Percentiles rank a stretch among this genome's conserved stretches.
Conservation (phyloP, 2,888 invertebrate genomes). For the Ophioninae sp. region DNA sequence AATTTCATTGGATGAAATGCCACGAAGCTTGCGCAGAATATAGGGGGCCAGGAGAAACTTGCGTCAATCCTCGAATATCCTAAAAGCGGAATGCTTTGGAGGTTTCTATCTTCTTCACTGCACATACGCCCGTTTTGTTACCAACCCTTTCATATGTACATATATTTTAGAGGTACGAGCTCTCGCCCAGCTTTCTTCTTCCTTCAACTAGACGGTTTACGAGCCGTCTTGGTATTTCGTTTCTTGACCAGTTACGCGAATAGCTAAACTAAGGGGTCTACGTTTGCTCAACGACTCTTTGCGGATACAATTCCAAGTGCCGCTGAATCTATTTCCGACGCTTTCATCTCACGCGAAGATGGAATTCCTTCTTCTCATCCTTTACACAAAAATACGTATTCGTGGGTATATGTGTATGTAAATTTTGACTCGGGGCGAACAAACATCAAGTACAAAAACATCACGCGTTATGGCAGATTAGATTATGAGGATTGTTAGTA, state of each 20-base stretch:
- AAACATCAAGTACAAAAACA: not conserved
- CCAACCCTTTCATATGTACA: not conserved
- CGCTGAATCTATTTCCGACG: slow-evolving; percentile 48
- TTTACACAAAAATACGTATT: not conserved
- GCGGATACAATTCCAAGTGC: slow-evolving; percentile 12
- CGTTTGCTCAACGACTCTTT: slow-evolving; percentile 17
- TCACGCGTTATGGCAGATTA: not conserved
- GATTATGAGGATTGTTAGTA: too few species aligned
- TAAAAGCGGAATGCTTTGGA: not conserved
- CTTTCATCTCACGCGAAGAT: slow-evolving; percentile 34
- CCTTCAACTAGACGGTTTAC: slow-evolving; percentile 43
- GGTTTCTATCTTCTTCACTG: not conserved
- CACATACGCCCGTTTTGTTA: not conserved
- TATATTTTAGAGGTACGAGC: not conserved
- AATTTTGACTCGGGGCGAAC: not conserved
- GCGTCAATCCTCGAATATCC: not conserved
- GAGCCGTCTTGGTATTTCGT: slow-evolving; percentile 50
- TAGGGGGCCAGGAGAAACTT: slow-evolving; percentile 16
- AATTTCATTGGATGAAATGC: slow-evolving; percentile 39
- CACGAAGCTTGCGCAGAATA: slow-evolving; percentile 21
- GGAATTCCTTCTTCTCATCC: slow-evolving; percentile 13
- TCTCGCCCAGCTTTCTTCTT: not conserved
- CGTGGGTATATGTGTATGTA: not conserved
- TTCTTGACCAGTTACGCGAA: slow-evolving; percentile 53
- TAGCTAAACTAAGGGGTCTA: slow-evolving; percentile 26